Percentiles rank a stretch among this genome's conserved stretches.
Evolutionary conservation across 2,797 vertebrate species (phyloP).

Genomic region (Arnoldichthys spilopterus): DNA sequence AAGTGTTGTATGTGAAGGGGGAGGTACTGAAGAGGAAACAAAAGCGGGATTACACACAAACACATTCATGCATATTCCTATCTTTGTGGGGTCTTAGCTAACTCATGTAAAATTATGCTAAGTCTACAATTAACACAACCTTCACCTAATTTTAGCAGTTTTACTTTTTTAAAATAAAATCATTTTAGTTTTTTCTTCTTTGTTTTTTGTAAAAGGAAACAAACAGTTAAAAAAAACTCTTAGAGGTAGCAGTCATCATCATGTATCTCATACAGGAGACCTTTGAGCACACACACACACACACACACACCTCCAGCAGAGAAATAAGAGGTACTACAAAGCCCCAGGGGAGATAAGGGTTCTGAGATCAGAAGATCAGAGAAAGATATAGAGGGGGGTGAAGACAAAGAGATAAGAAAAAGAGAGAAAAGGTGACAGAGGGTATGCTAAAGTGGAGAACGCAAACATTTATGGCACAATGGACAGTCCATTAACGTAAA

Average conservation of each 20-base stretch:
- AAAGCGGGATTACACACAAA: constrained; percentile 59
- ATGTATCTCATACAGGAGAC: neutral
- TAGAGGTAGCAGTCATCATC: too few relatives aligned
- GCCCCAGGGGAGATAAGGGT: neutral
- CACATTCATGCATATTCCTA: constrained; percentile 59
- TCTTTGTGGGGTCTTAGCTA: neutral
- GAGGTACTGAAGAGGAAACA: constrained; percentile 8
- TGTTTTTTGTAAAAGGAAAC: too few relatives aligned
- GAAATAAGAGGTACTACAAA: neutral
- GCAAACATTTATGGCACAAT: constrained; percentile 7
- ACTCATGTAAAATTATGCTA: too few relatives aligned
- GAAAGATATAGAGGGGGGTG: constrained; percentile 60
- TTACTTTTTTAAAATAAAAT: too few relatives aligned
- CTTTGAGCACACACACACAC: constrained; percentile 30
- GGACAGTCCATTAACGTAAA: neutral
- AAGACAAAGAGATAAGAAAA: neutral
- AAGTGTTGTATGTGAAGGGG: neutral
- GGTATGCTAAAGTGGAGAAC: constrained; percentile 51
- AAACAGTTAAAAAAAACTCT: too few relatives aligned
- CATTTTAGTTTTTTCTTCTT: too few relatives aligned
- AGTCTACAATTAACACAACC: too few relatives aligned
- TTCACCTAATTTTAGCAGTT: too few relatives aligned
- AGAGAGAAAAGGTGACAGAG: constrained; percentile 33
- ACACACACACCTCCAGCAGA: neutral
- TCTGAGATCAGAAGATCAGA: constrained; percentile 49